These are phyloP conservation scores for Phytoseiulus persimilis DNA, from an alignment of 2,888 invertebrate genomes.

Conservation along the genomic window DNA sequence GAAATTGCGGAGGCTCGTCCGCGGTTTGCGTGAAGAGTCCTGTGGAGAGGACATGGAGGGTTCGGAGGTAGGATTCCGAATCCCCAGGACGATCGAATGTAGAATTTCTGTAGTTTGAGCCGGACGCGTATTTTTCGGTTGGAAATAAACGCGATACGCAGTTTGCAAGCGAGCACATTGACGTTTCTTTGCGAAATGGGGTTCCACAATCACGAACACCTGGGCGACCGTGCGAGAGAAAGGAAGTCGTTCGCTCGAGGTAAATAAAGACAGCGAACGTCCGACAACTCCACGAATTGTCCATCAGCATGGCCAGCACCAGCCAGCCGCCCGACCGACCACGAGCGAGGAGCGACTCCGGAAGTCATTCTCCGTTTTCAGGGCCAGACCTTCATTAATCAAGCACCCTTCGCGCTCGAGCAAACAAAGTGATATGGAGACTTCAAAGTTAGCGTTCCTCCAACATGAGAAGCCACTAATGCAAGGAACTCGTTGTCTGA, in stretches of 20 bases:
- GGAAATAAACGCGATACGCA: background rate
- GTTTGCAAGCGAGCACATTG: background rate
- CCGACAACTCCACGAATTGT: background rate
- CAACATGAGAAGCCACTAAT: background rate
- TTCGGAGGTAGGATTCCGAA: no score
- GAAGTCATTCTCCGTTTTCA: background rate
- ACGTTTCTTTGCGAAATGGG: no score
- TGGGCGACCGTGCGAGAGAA: background rate
- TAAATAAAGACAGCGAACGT: background rate
- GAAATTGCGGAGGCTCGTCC: no score
- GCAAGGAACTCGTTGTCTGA: background rate
- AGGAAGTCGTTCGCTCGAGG: background rate
- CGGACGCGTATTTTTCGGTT: no score
- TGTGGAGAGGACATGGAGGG: no score
- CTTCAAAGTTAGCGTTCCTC: background rate
- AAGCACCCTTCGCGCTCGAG: background rate
- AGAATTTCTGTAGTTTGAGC: no score
- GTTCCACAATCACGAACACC: no score
- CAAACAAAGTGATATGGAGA: background rate
- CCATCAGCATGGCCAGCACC: background rate
- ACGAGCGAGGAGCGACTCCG: background rate
- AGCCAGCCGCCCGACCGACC: background rate
- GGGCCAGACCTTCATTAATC: background rate
- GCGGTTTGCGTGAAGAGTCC: no score
- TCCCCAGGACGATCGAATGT: no score